Evolutionary conservation across 2,888 invertebrate species (phyloP).

Genomic region (Ephialtes manifestator): DNA sequence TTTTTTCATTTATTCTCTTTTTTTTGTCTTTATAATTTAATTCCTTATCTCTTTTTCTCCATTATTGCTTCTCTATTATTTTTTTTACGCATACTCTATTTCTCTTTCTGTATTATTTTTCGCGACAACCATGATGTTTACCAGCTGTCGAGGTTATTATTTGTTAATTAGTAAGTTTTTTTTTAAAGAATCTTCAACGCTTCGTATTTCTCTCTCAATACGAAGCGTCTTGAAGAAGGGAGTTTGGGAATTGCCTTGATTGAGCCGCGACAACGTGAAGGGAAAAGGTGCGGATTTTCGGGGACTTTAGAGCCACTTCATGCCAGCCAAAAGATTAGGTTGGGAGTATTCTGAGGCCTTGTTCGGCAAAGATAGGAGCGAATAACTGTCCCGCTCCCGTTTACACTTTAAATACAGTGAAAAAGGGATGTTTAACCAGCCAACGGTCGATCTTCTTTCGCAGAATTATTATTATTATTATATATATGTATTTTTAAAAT

Average conservation of each 20-base stretch:
- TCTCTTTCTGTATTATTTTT: conserved; percentile 10
- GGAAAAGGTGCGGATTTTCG: conserved; percentile 58
- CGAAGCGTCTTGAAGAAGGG: conserved; percentile 2
- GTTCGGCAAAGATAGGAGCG: conserved; percentile 57
- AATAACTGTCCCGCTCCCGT: conserved; percentile 28
- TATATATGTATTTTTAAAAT: too few relatives aligned
- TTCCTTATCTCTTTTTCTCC: neutral
- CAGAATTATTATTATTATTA: neutral
- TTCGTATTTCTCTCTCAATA: conserved; percentile 27
- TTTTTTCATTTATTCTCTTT: neutral
- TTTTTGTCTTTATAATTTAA: neutral
- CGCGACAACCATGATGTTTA: neutral
- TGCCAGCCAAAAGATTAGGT: conserved; percentile 31
- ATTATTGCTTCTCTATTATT: neutral
- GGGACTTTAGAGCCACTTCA: conserved; percentile 47
- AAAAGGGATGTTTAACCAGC: neutral
- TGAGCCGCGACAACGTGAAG: conserved; percentile 30
- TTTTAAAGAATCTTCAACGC: neutral
- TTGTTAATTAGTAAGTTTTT: conserved; percentile 12
- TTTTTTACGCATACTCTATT: neutral
- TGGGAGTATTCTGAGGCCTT: conserved; percentile 46
- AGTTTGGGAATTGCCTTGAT: neutral
- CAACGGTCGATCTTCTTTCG: conserved; percentile 40
- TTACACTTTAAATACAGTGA: conserved; percentile 26
- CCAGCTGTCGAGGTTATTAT: conserved; percentile 31